Evolutionary conservation across 2,888 invertebrate species (phyloP).

Genomic region (Caenorhabditis zanzibari): DNA sequence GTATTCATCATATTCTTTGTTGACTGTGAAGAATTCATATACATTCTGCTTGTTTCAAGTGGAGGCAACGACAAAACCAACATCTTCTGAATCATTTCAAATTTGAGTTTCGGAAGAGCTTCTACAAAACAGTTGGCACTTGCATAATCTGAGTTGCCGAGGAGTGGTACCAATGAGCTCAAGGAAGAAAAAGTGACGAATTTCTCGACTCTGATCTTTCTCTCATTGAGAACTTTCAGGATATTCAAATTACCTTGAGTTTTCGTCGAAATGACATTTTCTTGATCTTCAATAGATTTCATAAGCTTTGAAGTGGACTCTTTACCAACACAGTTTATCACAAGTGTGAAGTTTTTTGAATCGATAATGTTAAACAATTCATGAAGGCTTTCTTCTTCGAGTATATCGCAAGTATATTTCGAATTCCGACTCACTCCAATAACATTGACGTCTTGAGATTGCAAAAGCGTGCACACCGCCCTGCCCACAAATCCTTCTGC

Average conservation of each 20-base stretch:
- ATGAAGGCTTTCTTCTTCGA: constrained; percentile 8
- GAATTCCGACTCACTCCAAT: constrained; percentile 39
- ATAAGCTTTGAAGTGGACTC: constrained; percentile 44
- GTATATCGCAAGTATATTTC: constrained; percentile 32
- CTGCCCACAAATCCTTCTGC: constrained; percentile 53
- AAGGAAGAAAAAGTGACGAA: constrained; percentile 76
- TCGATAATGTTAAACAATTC: constrained; percentile 10
- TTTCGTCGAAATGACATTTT: constrained; percentile 64
- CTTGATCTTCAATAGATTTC: constrained; percentile 62
- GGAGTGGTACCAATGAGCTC: constrained; percentile 72
- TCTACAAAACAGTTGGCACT: constrained; percentile 77
- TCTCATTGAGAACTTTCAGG: constrained; percentile 51
- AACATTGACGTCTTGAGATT: background rate
- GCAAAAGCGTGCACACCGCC: background rate
- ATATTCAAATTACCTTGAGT: constrained; percentile 66
- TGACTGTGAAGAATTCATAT: constrained; percentile 2
- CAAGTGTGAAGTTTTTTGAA: background rate
- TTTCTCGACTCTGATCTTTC: constrained; percentile 50
- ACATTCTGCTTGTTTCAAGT: constrained; percentile 67
- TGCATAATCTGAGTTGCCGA: constrained; percentile 76
- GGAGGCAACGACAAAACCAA: constrained; percentile 66
- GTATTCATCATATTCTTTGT: constrained; percentile 44
- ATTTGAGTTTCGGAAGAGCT: constrained; percentile 42
- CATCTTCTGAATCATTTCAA: constrained; percentile 14
- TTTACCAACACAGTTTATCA: constrained; percentile 70